Conservation (phyloP, 2,888 invertebrate species). For the Dexiosoma caninum region DNA sequence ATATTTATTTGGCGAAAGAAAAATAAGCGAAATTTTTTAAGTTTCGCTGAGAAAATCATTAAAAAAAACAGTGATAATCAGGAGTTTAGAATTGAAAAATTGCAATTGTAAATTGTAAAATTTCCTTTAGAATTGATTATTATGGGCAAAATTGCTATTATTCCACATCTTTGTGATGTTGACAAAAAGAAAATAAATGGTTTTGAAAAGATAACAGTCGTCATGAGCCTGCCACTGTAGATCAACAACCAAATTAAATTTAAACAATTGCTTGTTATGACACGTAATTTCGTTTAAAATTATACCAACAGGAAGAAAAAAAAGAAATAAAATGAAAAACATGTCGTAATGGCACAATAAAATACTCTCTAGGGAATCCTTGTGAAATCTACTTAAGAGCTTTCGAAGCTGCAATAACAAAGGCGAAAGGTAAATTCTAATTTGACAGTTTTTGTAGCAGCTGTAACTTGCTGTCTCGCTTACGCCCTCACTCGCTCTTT, state of each 20-base stretch:
- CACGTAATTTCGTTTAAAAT: constrained; percentile 56
- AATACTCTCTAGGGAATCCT: constrained; percentile 30
- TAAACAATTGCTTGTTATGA: constrained; percentile 55
- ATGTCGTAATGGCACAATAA: constrained; percentile 8
- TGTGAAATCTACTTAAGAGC: constrained; percentile 22
- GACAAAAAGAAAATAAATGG: no score
- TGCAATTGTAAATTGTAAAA: no score
- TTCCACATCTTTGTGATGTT: no score
- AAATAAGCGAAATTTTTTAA: no score
- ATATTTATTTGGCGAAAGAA: no score
- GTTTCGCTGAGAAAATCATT: no score
- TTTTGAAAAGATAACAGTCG: not conserved
- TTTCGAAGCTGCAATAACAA: constrained; percentile 20
- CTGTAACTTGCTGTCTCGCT: not conserved
- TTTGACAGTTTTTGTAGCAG: constrained; percentile 17
- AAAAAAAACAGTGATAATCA: no score
- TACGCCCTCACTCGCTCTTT: not conserved
- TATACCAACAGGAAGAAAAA: not conserved
- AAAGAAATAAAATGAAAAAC: not conserved
- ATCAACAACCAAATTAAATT: not conserved
- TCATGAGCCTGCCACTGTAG: not conserved
- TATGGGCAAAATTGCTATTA: no score
- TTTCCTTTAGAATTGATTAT: no score
- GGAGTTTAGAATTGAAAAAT: no score
- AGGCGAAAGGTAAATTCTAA: constrained; percentile 42